Evolutionary conservation across 2,888 invertebrate genomes (phyloP).

Genomic region (Capitulum mitella): DNA sequence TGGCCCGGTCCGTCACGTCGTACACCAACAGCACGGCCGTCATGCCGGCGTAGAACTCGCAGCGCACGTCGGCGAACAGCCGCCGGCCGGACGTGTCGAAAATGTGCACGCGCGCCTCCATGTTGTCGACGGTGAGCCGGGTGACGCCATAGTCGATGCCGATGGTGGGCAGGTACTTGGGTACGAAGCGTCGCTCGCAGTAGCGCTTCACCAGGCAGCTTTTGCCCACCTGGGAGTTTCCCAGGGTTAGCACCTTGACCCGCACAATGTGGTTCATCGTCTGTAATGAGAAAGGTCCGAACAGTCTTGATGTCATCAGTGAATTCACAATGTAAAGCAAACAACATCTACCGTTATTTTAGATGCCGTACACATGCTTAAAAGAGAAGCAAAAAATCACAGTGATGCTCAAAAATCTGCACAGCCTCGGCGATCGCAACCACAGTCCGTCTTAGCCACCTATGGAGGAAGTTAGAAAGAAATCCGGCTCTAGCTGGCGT

Average conservation of each 20-base stretch:
- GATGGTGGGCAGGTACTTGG: constrained; percentile 47
- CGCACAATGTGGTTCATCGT: background rate
- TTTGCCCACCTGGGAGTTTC: constrained; percentile 25
- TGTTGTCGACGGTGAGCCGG: constrained; percentile 35
- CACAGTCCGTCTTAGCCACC: no score
- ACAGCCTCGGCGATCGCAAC: no score
- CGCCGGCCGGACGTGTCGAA: constrained; percentile 38
- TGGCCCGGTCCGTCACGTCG: constrained; percentile 43
- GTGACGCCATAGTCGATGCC: constrained; percentile 49
- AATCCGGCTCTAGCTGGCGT: no score
- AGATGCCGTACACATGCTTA: no score
- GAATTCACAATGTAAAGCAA: no score
- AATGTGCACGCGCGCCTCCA: constrained; percentile 37
- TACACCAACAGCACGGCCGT: constrained; percentile 46
- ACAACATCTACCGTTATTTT: no score
- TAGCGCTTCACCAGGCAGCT: constrained; percentile 40
- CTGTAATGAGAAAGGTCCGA: no score
- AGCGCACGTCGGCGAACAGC: constrained; percentile 36
- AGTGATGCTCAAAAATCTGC: no score
- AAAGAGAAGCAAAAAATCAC: no score
- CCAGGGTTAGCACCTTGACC: constrained; percentile 8
- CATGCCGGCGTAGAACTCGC: constrained; percentile 40
- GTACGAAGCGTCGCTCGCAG: constrained; percentile 47
- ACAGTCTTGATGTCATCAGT: no score
- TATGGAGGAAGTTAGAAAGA: no score